Evolutionary conservation across 2,797 vertebrate genomes (phyloP).

Genomic region (Catamblyrhynchus diadema): DNA sequence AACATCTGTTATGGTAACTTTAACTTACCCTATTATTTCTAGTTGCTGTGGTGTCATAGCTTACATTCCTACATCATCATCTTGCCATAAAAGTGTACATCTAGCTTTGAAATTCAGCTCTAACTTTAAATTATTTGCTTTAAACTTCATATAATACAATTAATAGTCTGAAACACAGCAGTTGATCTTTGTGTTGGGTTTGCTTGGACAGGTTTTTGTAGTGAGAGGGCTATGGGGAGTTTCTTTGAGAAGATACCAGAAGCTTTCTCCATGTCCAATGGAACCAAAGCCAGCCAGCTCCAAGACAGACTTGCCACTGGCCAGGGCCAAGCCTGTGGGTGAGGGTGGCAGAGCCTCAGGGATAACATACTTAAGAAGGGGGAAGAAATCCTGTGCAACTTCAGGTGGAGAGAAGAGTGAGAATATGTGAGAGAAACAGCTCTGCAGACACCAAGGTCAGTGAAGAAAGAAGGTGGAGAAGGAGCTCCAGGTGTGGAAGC

Average conservation of each 20-base stretch:
- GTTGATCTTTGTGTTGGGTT: not conserved
- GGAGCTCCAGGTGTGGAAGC: not conserved
- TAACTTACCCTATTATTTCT: not conserved
- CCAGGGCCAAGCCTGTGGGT: not conserved
- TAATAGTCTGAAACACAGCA: not conserved
- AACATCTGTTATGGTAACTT: conserved; percentile 23
- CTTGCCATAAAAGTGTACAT: not conserved
- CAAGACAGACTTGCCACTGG: not conserved
- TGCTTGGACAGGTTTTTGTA: not conserved
- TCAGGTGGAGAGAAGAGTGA: not conserved
- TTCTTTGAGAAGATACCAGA: not conserved
- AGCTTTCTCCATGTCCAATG: not conserved
- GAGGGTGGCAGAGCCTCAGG: not conserved
- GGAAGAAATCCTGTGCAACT: not conserved
- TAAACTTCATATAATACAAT: not conserved
- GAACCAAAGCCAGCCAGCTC: not conserved
- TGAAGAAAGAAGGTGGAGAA: not conserved
- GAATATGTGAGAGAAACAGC: not conserved
- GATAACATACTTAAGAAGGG: not conserved
- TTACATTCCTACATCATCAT: not conserved
- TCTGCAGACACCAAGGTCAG: not conserved
- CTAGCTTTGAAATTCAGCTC: not conserved
- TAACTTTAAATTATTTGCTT: not conserved
- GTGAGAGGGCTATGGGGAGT: accelerated
- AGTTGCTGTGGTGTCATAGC: not conserved